A percentile compares a stretch with the other conserved stretches of the same genome.
Conservation (phyloP, 2,797 vertebrate species). For the Rhinophrynus dorsalis region DNA sequence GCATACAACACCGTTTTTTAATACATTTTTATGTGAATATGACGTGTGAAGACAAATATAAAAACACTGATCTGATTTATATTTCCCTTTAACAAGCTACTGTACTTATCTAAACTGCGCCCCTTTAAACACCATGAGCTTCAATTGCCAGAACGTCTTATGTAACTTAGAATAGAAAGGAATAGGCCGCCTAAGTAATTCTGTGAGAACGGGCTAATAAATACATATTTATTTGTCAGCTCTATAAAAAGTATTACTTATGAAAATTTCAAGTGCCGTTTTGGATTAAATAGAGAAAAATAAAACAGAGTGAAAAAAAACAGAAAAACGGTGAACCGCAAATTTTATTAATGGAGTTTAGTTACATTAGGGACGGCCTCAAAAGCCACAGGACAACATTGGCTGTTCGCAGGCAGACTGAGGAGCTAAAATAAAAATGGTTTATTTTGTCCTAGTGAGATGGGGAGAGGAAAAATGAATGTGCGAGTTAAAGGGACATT, state of each 20-base stretch:
- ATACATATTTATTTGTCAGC: not conserved
- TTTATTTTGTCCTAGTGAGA: not conserved
- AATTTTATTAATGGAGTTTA: slow-evolving; percentile 34
- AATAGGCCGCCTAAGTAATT: no score
- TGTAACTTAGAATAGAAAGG: no score
- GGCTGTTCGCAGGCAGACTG: not conserved
- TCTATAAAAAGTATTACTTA: slow-evolving; percentile 11
- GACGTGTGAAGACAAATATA: no score
- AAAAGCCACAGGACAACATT: slow-evolving; percentile 13
- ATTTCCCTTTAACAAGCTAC: no score
- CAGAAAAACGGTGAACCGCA: not conserved
- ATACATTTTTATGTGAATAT: no score
- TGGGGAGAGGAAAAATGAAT: not conserved
- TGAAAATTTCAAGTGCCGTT: slow-evolving; percentile 2
- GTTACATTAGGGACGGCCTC: slow-evolving; percentile 13
- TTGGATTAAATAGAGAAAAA: not conserved
- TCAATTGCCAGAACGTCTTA: no score
- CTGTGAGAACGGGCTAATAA: not conserved
- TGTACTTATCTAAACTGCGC: no score
- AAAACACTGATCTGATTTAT: no score
- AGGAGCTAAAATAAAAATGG: not conserved
- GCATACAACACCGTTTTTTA: no score
- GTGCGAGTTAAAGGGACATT: not conserved
- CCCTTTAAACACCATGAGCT: no score
- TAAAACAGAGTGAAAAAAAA: not conserved